phyloP scores from a whole-genome alignment of 2,113 vertebrate species.

The Amblyopsis rosae region DNA sequence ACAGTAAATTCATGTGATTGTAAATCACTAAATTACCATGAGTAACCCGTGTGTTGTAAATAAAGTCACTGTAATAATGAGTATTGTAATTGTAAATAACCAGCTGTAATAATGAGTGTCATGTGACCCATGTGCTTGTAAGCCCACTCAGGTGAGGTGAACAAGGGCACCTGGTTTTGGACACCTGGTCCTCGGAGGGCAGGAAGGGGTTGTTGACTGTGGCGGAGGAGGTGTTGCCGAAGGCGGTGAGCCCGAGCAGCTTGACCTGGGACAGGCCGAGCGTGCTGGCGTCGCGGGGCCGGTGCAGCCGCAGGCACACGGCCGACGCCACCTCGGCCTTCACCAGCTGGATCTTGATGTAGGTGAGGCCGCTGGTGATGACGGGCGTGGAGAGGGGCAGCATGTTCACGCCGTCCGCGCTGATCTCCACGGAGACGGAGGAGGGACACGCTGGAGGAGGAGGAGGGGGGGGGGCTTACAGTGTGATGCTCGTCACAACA shows the following conservation, averaged over 20 bases:
- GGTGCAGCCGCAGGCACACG: slow-evolving; percentile 93
- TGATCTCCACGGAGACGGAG: slow-evolving; percentile 97
- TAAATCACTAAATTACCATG: no score
- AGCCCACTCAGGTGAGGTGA: no score
- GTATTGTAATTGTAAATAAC: no score
- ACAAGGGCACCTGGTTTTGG: slow-evolving; percentile 90
- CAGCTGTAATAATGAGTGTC: no score
- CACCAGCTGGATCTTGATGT: slow-evolving; percentile 98
- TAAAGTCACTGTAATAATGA: no score
- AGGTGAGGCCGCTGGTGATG: slow-evolving; percentile 94
- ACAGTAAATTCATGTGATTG: no score
- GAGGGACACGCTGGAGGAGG: slow-evolving; percentile 88
- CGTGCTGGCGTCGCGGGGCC: slow-evolving; percentile 94
- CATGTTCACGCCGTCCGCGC: slow-evolving; percentile 97
- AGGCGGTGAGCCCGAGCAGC: slow-evolving; percentile 92
- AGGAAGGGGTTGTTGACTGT: slow-evolving; percentile 98
- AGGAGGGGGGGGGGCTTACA: background rate
- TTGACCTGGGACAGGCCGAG: slow-evolving; percentile 97
- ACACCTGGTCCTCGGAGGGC: slow-evolving; percentile 98
- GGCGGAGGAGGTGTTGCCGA: slow-evolving; percentile 96
- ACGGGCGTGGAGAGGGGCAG: slow-evolving; percentile 94
- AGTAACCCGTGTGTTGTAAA: no score
- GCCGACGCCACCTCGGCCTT: slow-evolving; percentile 97
- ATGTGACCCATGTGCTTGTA: background rate
- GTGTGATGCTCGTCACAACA: background rate